A percentile compares a stretch with the other conserved stretches of the same genome.
These are phyloP conservation scores for Mormyrus lacerda DNA, from an alignment of 2,113 vertebrate genomes.

Conservation along the genomic window DNA sequence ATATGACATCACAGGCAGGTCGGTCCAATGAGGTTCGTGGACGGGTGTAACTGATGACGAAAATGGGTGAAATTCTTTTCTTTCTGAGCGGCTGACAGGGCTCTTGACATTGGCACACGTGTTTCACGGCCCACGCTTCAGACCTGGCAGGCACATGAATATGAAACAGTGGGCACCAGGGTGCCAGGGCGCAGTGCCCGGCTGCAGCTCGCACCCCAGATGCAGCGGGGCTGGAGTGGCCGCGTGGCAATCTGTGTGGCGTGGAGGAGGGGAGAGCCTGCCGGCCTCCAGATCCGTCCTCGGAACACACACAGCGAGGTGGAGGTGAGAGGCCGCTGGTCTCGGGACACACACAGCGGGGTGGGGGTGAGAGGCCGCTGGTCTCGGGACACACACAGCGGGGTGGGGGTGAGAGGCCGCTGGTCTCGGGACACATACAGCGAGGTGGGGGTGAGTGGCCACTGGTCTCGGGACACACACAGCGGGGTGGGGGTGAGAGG, in stretches of 20 bases:
- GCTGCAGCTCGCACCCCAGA: conserved; percentile 17
- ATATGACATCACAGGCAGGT: neutral
- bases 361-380: too few relatives aligned
- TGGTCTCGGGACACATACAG: too few relatives aligned
- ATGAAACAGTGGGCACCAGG: neutral
- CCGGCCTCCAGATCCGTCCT: neutral
- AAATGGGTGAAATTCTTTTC: neutral
- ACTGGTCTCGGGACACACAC: too few relatives aligned
- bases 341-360: too few relatives aligned
- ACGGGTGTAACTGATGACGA: neutral
- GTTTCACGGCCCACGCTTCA: neutral
- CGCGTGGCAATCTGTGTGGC: neutral
- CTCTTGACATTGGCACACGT: neutral
- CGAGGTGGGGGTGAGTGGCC: too few relatives aligned
- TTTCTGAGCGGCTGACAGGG: neutral
- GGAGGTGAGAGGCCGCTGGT: too few relatives aligned
- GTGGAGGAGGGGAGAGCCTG: neutral
- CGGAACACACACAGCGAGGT: neutral
- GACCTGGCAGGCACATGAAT: neutral
- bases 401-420: too few relatives aligned
- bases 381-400: too few relatives aligned
- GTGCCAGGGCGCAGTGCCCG: neutral
- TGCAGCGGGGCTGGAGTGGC: neutral
- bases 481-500: too few relatives aligned
- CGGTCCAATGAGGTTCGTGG: neutral